A percentile compares a stretch with the other conserved stretches of the same genome.
Conservation (phyloP, 2,113 vertebrate genomes). For the Gasterosteus aculeatus region DNA sequence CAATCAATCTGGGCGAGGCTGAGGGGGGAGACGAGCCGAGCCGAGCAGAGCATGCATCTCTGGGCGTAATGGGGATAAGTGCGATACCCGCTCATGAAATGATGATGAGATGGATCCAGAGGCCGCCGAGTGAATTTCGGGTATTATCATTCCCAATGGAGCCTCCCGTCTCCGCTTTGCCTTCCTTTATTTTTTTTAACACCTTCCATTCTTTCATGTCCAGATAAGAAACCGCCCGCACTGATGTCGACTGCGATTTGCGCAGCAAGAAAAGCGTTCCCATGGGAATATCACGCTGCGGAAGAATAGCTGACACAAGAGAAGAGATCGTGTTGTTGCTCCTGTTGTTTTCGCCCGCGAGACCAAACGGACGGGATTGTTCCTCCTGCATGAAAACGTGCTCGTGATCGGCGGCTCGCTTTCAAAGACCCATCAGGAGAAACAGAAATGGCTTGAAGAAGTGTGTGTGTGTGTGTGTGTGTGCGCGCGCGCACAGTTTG, state of each 20-base stretch:
- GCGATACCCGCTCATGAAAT: conserved; percentile 61
- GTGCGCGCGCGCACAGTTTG: neutral
- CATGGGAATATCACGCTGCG: conserved; percentile 69
- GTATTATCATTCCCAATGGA: conserved; percentile 58
- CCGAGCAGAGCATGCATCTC: conserved; percentile 22
- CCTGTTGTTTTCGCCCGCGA: conserved; percentile 71
- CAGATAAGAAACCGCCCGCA: conserved; percentile 74
- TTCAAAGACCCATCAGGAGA: conserved; percentile 58
- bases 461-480: too few relatives aligned
- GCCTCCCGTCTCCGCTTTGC: conserved; percentile 10
- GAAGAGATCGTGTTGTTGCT: conserved; percentile 72
- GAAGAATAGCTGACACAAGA: conserved; percentile 80
- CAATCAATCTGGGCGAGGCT: conserved; percentile 45
- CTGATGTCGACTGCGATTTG: conserved; percentile 75
- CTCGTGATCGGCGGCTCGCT: conserved; percentile 50
- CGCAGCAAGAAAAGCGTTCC: conserved; percentile 71
- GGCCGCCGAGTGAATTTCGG: conserved; percentile 55
- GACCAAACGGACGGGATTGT: conserved; percentile 72
- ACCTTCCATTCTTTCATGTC: conserved; percentile 70
- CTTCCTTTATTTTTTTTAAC: conserved; percentile 1
- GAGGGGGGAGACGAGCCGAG: conserved; percentile 7
- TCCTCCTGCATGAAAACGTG: conserved; percentile 57
- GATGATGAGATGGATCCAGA: conserved; percentile 61
- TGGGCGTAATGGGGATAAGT: conserved; percentile 19
- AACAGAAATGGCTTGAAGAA: conserved; percentile 47